These are phyloP conservation scores for Drosophila subsilvestris DNA, from an alignment of 2,888 invertebrate species.

Conservation along the genomic window DNA sequence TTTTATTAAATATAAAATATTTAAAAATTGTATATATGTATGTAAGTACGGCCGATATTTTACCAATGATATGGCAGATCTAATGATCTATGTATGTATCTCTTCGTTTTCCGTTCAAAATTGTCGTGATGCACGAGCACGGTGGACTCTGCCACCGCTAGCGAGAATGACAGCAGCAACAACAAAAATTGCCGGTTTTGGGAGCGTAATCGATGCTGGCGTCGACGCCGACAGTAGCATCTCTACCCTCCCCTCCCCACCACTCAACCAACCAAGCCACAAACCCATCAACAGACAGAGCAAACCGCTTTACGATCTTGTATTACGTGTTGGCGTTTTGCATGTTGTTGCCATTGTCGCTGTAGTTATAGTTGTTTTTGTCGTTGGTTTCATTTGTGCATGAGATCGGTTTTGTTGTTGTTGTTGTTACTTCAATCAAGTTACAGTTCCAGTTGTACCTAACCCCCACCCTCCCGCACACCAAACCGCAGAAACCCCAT, in stretches of 20 bases:
- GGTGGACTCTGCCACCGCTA: neutral
- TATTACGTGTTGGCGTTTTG: conserved; percentile 72
- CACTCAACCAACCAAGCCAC: no score
- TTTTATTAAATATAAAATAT: no score
- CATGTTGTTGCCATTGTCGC: conserved; percentile 34
- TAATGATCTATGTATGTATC: no score
- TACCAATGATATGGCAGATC: no score
- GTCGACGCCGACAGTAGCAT: conserved; percentile 3
- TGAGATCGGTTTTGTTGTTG: conserved; percentile 49
- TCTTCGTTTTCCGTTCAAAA: neutral
- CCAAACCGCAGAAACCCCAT: neutral
- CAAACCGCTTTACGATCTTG: conserved; percentile 48
- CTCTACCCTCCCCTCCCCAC: neutral
- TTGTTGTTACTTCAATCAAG: conserved; percentile 58
- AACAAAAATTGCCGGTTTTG: conserved; percentile 59
- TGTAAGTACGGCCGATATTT: no score
- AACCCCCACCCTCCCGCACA: neutral
- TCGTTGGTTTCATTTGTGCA: conserved; percentile 68
- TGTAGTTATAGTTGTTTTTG: conserved; percentile 23
- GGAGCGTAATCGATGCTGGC: conserved; percentile 63
- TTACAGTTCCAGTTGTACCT: conserved; percentile 50
- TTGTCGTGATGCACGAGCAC: neutral
- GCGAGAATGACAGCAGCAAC: neutral
- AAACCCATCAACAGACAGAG: neutral
- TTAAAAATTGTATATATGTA: no score